Conservation (phyloP, 2,113 vertebrate genomes). For the Pardalotus punctatus region DNA sequence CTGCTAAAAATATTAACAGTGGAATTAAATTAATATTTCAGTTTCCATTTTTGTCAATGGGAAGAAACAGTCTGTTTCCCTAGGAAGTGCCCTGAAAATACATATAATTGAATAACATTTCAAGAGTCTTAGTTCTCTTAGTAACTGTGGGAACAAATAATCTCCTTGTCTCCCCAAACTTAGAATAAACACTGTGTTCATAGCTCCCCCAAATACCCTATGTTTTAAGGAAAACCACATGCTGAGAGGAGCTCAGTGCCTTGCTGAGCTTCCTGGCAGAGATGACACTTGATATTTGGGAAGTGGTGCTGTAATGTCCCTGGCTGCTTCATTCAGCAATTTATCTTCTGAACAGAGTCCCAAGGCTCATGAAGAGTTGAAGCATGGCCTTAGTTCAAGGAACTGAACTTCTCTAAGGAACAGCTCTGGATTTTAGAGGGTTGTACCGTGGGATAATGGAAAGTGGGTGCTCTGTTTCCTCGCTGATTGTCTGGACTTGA, state of each 20-base stretch:
- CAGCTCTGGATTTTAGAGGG: not conserved
- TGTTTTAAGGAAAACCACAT: not conserved
- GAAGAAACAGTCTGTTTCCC: not conserved
- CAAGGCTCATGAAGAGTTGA: not conserved
- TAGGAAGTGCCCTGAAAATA: not conserved
- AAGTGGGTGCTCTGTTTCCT: not conserved
- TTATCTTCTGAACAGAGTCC: not conserved
- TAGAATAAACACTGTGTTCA: not conserved
- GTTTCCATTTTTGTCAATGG: not conserved
- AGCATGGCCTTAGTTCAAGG: not conserved
- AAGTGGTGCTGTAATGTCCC: not conserved
- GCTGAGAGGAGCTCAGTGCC: not conserved
- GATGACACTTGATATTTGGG: not conserved
- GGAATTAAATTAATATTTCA: not conserved
- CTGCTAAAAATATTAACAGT: slow-evolving; percentile 10
- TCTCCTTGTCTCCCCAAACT: not conserved
- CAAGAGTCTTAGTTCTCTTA: not conserved
- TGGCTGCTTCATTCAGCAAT: not conserved
- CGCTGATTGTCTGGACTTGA: not conserved
- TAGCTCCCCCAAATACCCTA: not conserved
- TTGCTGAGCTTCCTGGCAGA: not conserved
- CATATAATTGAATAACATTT: not conserved
- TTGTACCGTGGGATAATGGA: not conserved
- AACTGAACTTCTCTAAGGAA: not conserved
- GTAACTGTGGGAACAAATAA: not conserved